Percentiles rank a stretch among this genome's conserved stretches.
Evolutionary conservation across 2,888 invertebrate genomes (phyloP).

Genomic region (Melieria picta): DNA sequence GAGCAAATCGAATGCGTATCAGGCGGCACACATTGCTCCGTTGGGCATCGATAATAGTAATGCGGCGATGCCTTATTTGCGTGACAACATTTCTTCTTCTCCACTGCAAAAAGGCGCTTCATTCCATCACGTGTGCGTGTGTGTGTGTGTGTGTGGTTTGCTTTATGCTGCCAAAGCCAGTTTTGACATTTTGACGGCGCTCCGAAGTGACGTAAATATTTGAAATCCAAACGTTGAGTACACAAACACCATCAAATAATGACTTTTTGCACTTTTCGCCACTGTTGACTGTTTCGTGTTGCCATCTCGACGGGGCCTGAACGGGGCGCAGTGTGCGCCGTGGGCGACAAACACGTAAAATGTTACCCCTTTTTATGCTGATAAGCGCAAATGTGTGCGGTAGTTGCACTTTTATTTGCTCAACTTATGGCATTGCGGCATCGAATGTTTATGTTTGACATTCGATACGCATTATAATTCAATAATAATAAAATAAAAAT

Average conservation of each 20-base stretch:
- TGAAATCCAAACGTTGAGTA: slow-evolving; percentile 33
- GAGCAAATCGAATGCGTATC: too few relatives aligned
- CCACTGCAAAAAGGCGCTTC: slow-evolving; percentile 30
- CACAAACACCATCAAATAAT: slow-evolving; percentile 42
- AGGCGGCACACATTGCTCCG: too few relatives aligned
- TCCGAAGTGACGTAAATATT: slow-evolving; percentile 33
- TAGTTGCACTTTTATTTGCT: slow-evolving; percentile 16
- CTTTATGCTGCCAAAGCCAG: background rate
- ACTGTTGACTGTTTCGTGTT: slow-evolving; percentile 13
- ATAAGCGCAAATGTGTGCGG: background rate
- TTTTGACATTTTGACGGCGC: background rate
- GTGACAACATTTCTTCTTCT: slow-evolving; percentile 29
- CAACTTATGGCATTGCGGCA: slow-evolving; percentile 28
- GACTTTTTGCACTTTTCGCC: slow-evolving; percentile 42
- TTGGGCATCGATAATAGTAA: too few relatives aligned
- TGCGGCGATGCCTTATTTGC: slow-evolving; percentile 24
- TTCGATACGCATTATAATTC: slow-evolving; percentile 63
- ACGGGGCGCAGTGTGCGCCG: too few relatives aligned
- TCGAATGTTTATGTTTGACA: slow-evolving; percentile 56
- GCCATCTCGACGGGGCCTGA: too few relatives aligned
- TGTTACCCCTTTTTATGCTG: slow-evolving; percentile 1
- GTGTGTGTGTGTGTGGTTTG: slow-evolving; percentile 23
- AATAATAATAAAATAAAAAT: slow-evolving; percentile 58
- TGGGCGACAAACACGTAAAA: background rate
- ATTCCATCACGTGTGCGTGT: background rate